These are phyloP conservation scores for Magallana gigas DNA, from an alignment of 1,140 invertebrate genomes.

Conservation along the genomic window DNA sequence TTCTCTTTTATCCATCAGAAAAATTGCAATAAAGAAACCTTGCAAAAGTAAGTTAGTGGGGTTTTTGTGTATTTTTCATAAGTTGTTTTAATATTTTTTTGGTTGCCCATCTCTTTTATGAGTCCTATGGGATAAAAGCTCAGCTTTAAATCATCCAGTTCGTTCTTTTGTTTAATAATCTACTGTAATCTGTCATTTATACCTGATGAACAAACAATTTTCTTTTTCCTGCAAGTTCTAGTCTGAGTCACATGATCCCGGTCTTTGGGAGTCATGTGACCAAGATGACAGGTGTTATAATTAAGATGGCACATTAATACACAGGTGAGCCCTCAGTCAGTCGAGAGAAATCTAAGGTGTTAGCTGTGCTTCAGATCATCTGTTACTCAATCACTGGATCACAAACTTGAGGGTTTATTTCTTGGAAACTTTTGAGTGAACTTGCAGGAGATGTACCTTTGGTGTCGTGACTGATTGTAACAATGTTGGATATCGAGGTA, in stretches of 20 bases:
- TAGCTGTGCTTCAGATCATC: not conserved
- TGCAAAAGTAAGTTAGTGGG: too few relatives aligned
- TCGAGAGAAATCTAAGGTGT: slow-evolving; percentile 1
- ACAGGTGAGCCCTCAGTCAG: slow-evolving; percentile 21
- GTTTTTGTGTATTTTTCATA: too few relatives aligned
- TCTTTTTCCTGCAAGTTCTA: not conserved
- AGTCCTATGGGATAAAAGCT: too few relatives aligned
- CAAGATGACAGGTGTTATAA: slow-evolving; percentile 32
- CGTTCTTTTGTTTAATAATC: too few relatives aligned
- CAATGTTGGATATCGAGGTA: slow-evolving; percentile 25
- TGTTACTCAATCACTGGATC: not conserved
- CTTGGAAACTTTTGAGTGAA: not conserved
- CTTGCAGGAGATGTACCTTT: slow-evolving; percentile 1
- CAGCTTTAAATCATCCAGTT: too few relatives aligned
- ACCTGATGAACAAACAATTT: not conserved
- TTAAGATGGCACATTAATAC: slow-evolving; percentile 36
- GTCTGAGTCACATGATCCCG: not conserved
- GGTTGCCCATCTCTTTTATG: too few relatives aligned
- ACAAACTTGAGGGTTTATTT: not conserved
- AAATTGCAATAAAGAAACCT: too few relatives aligned
- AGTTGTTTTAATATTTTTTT: too few relatives aligned
- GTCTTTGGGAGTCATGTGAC: slow-evolving; percentile 18
- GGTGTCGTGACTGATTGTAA: not conserved
- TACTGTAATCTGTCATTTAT: too few relatives aligned
- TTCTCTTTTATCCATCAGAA: too few relatives aligned